These are phyloP conservation scores for Noctua janthina DNA, from an alignment of 2,888 invertebrate genomes.

Conservation along the genomic window DNA sequence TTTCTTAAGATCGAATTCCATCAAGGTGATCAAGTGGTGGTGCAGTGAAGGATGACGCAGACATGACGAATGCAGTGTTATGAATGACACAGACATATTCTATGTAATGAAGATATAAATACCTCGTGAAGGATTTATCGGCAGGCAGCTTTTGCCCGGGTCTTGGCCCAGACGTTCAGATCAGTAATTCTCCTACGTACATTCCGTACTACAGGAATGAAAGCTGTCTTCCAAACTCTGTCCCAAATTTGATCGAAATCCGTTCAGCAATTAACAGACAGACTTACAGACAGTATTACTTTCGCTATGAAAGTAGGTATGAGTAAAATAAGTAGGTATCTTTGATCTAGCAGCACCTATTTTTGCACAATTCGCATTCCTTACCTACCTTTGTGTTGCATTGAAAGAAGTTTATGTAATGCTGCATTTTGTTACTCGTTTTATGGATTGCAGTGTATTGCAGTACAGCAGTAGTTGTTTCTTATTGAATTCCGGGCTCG, in stretches of 20 bases:
- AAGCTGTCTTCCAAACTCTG: neutral
- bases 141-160: neutral
- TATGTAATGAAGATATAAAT: neutral
- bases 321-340: neutral
- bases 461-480: neutral
- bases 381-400: slow-evolving; percentile 1
- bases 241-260: neutral
- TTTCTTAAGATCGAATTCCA: neutral
- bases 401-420: slow-evolving; percentile 8
- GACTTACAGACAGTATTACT: neutral
- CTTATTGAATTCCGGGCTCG: neutral
- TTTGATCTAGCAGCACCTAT: neutral
- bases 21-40: neutral
- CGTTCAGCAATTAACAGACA: neutral
- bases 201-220: neutral
- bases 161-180: neutral
- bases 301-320: neutral
- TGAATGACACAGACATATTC: neutral
- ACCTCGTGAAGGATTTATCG: too few species aligned
- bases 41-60: neutral
- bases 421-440: neutral
- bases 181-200: neutral
- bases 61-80: neutral
- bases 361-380: neutral
- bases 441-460: neutral